A percentile compares a stretch with the other conserved stretches of the same genome.
These are phyloP conservation scores for Urocolius indicus DNA, from an alignment of 2,113 vertebrate species.

Conservation along the genomic window DNA sequence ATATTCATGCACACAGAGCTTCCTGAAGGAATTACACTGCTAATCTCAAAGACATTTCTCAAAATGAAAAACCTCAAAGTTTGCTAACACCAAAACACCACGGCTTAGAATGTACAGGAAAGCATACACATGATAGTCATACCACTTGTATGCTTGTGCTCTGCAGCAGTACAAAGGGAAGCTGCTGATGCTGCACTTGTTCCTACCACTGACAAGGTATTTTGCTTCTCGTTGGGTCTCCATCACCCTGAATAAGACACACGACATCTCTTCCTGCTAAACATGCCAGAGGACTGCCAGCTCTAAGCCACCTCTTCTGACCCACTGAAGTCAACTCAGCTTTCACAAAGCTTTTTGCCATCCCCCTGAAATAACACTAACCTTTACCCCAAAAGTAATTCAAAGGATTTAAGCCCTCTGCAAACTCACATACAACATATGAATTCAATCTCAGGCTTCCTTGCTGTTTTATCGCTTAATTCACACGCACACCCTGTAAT, in stretches of 20 bases:
- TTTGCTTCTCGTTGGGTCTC: not conserved
- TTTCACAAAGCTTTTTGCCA: not conserved
- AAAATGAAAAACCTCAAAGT: not conserved
- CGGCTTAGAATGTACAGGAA: not conserved
- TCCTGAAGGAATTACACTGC: not conserved
- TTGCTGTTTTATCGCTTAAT: not conserved
- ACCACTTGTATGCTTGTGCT: not conserved
- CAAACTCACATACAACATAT: not conserved
- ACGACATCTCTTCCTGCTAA: not conserved
- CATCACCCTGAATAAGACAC: not conserved
- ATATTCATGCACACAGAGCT: rapidly evolving
- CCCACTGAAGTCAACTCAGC: not conserved
- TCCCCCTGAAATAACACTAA: not conserved
- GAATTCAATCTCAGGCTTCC: conserved; percentile 18
- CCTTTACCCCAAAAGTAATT: not conserved
- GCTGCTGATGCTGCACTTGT: not conserved
- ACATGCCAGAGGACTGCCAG: rapidly evolving
- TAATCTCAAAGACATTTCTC: not conserved
- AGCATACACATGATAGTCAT: rapidly evolving
- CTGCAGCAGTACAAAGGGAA: not conserved
- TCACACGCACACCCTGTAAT: not conserved
- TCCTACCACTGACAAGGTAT: not conserved
- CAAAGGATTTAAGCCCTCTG: not conserved
- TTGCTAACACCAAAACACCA: not conserved
- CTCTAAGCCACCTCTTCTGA: not conserved